These are phyloP conservation scores for Phoebastria nigripes DNA, from an alignment of 2,797 vertebrate genomes.

Conservation along the genomic window DNA sequence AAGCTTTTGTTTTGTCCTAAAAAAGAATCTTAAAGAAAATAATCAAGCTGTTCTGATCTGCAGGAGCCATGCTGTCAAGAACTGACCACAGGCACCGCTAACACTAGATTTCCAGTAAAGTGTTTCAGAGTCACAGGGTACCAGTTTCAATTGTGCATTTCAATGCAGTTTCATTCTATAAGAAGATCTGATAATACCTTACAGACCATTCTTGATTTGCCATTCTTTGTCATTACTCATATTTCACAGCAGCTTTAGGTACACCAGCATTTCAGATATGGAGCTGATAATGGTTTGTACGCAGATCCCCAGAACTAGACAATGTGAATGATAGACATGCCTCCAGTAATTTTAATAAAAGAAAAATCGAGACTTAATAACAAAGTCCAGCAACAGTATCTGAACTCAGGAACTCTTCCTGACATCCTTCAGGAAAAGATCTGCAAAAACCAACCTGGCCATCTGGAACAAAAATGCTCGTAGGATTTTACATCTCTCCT, in stretches of 20 bases:
- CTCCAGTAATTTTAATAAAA: neutral
- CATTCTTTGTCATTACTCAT: neutral
- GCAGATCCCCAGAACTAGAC: neutral
- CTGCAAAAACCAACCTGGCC: neutral
- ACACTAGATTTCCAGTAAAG: conserved; percentile 28
- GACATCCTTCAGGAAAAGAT: neutral
- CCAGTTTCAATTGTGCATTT: conserved; percentile 1
- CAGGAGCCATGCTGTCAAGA: neutral
- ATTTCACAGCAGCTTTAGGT: neutral
- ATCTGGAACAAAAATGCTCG: neutral
- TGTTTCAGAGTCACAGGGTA: neutral
- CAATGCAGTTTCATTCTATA: neutral
- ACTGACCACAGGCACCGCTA: neutral
- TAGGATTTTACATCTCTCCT: neutral
- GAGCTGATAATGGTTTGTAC: neutral
- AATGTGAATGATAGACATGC: accelerated
- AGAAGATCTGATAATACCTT: neutral
- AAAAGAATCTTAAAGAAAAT: neutral
- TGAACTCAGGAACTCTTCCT: neutral
- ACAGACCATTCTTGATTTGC: neutral
- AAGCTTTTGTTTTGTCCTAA: neutral
- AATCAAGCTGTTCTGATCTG: accelerated
- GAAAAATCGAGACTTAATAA: neutral
- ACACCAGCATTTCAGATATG: neutral
- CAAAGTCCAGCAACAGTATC: neutral